Conservation (phyloP, 1,140 invertebrate species). For the Platyura marginata region DNA sequence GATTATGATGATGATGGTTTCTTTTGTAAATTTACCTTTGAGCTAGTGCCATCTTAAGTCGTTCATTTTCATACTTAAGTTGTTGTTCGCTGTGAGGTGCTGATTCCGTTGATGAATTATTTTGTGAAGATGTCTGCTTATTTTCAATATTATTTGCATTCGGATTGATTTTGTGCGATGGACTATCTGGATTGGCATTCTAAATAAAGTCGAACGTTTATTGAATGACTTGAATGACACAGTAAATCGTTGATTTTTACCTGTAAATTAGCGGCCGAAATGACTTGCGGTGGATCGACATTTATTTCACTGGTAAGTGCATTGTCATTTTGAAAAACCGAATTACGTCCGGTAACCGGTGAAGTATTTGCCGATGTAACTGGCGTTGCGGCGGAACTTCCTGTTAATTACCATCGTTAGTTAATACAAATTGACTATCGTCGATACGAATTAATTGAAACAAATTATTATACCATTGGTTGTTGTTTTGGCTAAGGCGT, state of each 20-base stretch:
- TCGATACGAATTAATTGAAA: not conserved
- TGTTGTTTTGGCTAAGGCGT: conserved; percentile 41
- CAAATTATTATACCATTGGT: conserved; percentile 35
- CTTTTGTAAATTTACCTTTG: conserved; percentile 50
- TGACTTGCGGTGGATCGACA: conserved; percentile 27
- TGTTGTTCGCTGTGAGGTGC: conserved; percentile 55
- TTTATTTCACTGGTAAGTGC: conserved; percentile 18
- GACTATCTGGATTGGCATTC: conserved; percentile 24
- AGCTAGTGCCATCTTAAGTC: conserved; percentile 84
- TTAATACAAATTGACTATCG: not conserved
- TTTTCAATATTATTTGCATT: conserved; percentile 1
- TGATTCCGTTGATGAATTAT: conserved; percentile 17
- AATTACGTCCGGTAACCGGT: conserved; percentile 50
- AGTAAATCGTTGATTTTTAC: not conserved
- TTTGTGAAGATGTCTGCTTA: conserved; percentile 15
- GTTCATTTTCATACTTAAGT: conserved; percentile 92
- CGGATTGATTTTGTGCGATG: conserved; percentile 14
- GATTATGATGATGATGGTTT: not conserved
- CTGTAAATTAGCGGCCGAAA: conserved; percentile 8
- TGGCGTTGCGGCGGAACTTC: conserved; percentile 56
- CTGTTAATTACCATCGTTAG: not conserved
- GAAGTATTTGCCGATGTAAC: conserved; percentile 72
- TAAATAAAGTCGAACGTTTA: conserved; percentile 10
- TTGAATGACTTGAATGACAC: not conserved
- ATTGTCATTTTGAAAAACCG: conserved; percentile 25